Percentiles rank a stretch among this genome's conserved stretches.
These are phyloP conservation scores for Eugnorisma glareosa DNA, from an alignment of 2,888 invertebrate genomes.

Conservation along the genomic window DNA sequence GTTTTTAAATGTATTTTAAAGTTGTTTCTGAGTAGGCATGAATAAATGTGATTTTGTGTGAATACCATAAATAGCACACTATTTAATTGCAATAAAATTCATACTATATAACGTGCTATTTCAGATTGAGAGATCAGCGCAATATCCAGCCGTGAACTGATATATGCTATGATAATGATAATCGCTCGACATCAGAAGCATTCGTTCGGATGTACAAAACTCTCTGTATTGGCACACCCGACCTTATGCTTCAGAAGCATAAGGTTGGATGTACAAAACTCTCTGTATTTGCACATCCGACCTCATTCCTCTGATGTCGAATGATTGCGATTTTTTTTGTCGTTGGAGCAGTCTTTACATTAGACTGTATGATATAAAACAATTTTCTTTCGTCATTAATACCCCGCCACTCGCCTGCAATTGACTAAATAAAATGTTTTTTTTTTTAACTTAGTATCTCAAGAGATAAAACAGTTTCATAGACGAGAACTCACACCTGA, in stretches of 20 bases:
- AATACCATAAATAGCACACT: not conserved
- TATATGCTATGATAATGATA: not conserved
- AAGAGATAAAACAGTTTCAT: not conserved
- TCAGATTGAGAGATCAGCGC: not conserved
- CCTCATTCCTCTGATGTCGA: too few species aligned
- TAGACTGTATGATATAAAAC: not conserved
- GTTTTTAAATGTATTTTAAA: not conserved
- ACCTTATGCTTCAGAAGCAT: too few species aligned
- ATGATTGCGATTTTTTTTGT: not conserved
- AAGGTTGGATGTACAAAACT: too few species aligned
- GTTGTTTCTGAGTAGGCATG: not conserved
- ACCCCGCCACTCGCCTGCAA: not conserved
- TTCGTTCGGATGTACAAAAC: too few species aligned
- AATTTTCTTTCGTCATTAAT: not conserved
- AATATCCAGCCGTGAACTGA: not conserved
- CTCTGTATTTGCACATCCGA: too few species aligned
- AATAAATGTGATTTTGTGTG: not conserved
- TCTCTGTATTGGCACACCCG: too few species aligned
- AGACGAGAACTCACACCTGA: not conserved
- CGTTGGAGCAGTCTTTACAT: not conserved
- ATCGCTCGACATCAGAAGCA: too few species aligned
- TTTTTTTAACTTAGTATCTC: not conserved
- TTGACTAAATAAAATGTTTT: not conserved
- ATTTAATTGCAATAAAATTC: not conserved
- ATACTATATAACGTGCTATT: not conserved